A percentile compares a stretch with the other conserved stretches of the same genome.
phyloP scores from a whole-genome alignment of 2,113 vertebrate species.

The Hippocampus abdominalis region DNA sequence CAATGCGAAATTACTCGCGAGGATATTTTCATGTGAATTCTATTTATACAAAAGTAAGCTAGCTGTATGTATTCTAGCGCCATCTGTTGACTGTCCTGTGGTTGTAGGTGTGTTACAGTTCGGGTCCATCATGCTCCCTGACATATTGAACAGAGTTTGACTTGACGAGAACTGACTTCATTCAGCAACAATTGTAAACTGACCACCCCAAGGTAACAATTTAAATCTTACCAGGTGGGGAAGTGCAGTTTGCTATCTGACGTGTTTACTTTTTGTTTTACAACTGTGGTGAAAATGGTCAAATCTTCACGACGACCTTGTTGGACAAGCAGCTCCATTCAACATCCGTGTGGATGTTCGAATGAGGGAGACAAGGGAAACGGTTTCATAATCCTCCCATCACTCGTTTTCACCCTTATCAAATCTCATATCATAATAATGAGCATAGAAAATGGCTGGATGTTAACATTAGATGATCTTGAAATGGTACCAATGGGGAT shows the following conservation, averaged over 20 bases:
- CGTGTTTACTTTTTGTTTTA: neutral
- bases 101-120: neutral
- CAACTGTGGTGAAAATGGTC: neutral
- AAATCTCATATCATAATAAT: neutral
- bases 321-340: neutral
- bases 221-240: neutral
- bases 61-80: slow-evolving; percentile 62
- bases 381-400: neutral
- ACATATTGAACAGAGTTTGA: neutral
- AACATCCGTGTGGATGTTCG: neutral
- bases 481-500: neutral
- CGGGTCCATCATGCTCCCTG: neutral
- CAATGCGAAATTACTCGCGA: slow-evolving; percentile 43
- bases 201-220: neutral
- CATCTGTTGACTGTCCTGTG: slow-evolving; percentile 1
- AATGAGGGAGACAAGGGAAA: neutral
- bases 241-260: neutral
- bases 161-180: neutral
- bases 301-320: neutral
- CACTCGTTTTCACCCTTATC: neutral
- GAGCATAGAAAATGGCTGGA: no score
- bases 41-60: slow-evolving; percentile 57
- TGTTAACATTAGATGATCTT: neutral
- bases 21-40: slow-evolving; percentile 60
- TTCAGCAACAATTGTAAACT: neutral